Evolutionary conservation across 1,140 invertebrate species (phyloP).

Genomic region (Drosophila guanche): DNA sequence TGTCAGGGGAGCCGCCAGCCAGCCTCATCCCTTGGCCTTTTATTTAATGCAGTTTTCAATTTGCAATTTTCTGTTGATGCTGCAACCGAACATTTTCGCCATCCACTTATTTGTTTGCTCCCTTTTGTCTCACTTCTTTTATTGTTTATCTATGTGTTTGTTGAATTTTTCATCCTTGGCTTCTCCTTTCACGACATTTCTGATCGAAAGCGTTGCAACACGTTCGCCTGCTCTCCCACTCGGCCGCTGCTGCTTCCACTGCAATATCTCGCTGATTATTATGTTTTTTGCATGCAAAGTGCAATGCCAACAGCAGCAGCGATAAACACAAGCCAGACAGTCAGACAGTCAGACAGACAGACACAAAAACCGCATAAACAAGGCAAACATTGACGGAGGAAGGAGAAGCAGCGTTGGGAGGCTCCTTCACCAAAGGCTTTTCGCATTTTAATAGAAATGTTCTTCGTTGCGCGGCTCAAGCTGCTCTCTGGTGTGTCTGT

Average conservation of each 20-base stretch:
- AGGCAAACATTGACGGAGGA: slow-evolving; percentile 19
- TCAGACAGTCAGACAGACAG: slow-evolving; percentile 27
- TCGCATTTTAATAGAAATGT: slow-evolving; percentile 82
- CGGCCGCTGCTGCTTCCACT: neutral
- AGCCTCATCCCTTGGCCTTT: slow-evolving; percentile 2
- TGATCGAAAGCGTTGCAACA: slow-evolving; percentile 32
- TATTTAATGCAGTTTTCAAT: slow-evolving; percentile 61
- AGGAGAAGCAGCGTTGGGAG: slow-evolving; percentile 5
- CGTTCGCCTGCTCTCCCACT: slow-evolving; percentile 8
- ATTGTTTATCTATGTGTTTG: slow-evolving; percentile 53
- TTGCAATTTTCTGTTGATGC: slow-evolving; percentile 71
- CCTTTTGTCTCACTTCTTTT: slow-evolving; percentile 42
- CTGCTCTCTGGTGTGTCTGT: slow-evolving; percentile 12
- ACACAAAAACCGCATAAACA: slow-evolving; percentile 45
- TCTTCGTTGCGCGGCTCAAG: slow-evolving; percentile 51
- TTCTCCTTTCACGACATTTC: slow-evolving; percentile 56
- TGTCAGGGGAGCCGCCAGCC: slow-evolving; percentile 10
- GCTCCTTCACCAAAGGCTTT: slow-evolving; percentile 73
- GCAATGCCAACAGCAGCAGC: slow-evolving; percentile 68
- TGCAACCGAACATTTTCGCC: neutral
- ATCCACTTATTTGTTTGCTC: too few relatives aligned
- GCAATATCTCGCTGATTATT: slow-evolving; percentile 52
- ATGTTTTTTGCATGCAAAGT: slow-evolving; percentile 80
- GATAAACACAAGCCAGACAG: slow-evolving; percentile 53
- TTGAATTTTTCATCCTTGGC: slow-evolving; percentile 71